A percentile compares a stretch with the other conserved stretches of the same genome.
phyloP scores from a whole-genome alignment of 2,888 invertebrate genomes.

The Drosophila engyochracea region DNA sequence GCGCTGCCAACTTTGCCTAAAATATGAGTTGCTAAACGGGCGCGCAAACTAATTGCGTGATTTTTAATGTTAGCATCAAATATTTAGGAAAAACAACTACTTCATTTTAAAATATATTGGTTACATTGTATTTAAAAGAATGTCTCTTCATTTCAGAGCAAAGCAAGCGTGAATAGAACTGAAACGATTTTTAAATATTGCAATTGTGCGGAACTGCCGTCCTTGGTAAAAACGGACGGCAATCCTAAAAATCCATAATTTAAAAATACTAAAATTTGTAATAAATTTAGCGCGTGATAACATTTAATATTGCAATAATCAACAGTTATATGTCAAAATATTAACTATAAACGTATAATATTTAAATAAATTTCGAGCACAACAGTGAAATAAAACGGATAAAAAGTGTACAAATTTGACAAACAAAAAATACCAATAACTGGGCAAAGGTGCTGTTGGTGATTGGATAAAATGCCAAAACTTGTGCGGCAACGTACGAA shows the following conservation, averaged over 20 bases:
- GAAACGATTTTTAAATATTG: constrained; percentile 34
- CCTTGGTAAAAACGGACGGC: constrained; percentile 12
- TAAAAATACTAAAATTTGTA: constrained; percentile 45
- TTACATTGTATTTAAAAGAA: neutral
- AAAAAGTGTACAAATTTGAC: neutral
- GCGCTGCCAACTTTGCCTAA: constrained; percentile 52
- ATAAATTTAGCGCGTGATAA: constrained; percentile 43
- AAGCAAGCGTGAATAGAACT: neutral
- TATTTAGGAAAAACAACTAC: neutral
- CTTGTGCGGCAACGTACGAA: constrained; percentile 74
- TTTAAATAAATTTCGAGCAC: neutral
- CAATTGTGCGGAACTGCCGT: constrained; percentile 33
- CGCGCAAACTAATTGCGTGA: constrained; percentile 47
- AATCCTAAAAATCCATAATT: constrained; percentile 29
- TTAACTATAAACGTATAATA: neutral
- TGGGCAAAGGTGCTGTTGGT: constrained; percentile 30
- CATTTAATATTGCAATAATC: constrained; percentile 16
- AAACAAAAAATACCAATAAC: constrained; percentile 44
- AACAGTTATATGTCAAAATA: constrained; percentile 5
- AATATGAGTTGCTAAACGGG: constrained; percentile 21
- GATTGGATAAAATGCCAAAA: constrained; percentile 67
- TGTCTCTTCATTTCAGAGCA: constrained; percentile 30
- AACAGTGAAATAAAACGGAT: neutral
- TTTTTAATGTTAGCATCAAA: neutral
- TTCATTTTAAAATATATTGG: neutral